Conservation (phyloP, 1,140 invertebrate genomes). For the Pogonomyrmex barbatus region DNA sequence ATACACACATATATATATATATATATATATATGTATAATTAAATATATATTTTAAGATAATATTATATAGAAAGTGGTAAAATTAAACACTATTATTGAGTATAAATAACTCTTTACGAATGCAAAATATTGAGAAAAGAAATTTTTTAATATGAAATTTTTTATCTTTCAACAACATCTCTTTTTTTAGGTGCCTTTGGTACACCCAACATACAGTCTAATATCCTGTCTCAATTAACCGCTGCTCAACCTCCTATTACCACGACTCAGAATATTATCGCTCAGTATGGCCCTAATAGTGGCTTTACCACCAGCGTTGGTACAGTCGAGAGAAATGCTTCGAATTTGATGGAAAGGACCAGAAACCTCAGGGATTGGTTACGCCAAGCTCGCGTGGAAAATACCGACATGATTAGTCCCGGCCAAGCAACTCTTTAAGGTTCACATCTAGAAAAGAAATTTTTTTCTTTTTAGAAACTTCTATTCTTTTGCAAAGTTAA, state of each 20-base stretch:
- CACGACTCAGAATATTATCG: constrained; percentile 84
- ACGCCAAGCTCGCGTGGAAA: constrained; percentile 86
- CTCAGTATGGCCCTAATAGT: constrained; percentile 84
- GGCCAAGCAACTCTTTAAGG: constrained; percentile 83
- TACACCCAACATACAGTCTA: constrained; percentile 84
- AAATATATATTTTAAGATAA: neutral
- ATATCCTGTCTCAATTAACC: constrained; percentile 83
- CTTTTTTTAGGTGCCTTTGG: constrained; percentile 79
- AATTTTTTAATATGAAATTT: neutral
- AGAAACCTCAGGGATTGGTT: constrained; percentile 89
- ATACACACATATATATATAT: neutral
- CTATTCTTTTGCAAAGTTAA: neutral
- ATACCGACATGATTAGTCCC: constrained; percentile 82
- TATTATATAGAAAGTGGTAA: neutral
- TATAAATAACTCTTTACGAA: neutral
- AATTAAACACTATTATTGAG: too few relatives aligned
- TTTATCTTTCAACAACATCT: neutral
- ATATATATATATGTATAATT: neutral
- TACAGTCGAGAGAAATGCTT: constrained; percentile 83
- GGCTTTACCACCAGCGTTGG: constrained; percentile 85
- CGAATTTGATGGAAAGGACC: constrained; percentile 89
- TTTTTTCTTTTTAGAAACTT: constrained; percentile 26
- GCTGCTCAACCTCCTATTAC: constrained; percentile 79
- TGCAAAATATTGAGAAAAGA: neutral
- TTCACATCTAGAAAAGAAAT: neutral